phyloP scores from a whole-genome alignment of 2,888 invertebrate species.

The Meloe dianella region DNA sequence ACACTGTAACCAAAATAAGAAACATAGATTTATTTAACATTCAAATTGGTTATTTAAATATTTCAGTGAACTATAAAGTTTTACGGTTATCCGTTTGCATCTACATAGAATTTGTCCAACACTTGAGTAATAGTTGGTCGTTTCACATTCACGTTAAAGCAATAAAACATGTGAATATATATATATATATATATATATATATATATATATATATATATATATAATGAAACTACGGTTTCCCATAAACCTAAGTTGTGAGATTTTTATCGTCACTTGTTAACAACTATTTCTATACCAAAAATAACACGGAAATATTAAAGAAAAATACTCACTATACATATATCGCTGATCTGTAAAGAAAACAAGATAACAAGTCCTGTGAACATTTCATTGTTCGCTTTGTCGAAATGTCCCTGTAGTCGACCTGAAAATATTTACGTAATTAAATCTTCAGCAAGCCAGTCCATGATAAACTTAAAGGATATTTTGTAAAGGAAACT shows the following conservation, averaged over 20 bases:
- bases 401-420: not conserved
- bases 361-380: slow-evolving; percentile 15
- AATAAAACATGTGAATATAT: slow-evolving; percentile 12
- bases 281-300: no score
- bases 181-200: no score
- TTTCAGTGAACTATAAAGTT: slow-evolving; percentile 13
- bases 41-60: slow-evolving; percentile 8
- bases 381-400: slow-evolving; percentile 10
- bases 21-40: not conserved
- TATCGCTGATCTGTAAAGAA: not conserved
- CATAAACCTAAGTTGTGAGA: not conserved
- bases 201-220: no score
- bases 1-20: not conserved
- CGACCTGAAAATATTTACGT: not conserved
- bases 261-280: not conserved
- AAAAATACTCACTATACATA: not conserved
- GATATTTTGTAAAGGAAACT: slow-evolving; percentile 12
- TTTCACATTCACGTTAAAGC: slow-evolving; percentile 7
- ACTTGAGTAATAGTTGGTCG: slow-evolving; percentile 16
- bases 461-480: not conserved
- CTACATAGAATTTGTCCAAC: slow-evolving; percentile 15
- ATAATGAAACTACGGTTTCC: not conserved
- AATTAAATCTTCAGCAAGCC: slow-evolving; percentile 1
- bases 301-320: not conserved
- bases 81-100: slow-evolving; percentile 13